phyloP scores from a whole-genome alignment of 2,797 vertebrate genomes.

The Lophotriccus pileatus region DNA sequence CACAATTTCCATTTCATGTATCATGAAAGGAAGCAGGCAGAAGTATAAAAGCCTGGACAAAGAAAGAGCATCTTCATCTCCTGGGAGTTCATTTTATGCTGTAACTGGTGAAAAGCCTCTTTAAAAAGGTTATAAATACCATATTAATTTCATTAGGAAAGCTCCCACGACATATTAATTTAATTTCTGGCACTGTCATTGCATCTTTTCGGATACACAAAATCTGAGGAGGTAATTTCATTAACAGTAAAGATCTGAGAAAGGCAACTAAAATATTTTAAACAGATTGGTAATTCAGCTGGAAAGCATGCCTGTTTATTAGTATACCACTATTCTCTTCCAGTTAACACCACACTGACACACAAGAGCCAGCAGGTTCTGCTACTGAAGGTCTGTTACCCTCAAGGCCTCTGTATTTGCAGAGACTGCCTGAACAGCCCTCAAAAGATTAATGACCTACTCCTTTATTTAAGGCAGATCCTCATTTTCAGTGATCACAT shows the following conservation, averaged over 20 bases:
- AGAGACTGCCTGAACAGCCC: background rate
- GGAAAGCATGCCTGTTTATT: background rate
- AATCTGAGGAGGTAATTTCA: slow-evolving; percentile 1
- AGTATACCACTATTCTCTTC: background rate
- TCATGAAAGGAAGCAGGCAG: background rate
- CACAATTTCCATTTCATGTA: background rate
- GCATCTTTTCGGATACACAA: slow-evolving; percentile 8
- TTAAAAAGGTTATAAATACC: slow-evolving; percentile 40
- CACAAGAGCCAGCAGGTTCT: background rate
- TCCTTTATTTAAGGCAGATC: slow-evolving; percentile 17
- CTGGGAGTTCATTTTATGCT: background rate
- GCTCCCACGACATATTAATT: slow-evolving; percentile 15
- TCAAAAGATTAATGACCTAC: slow-evolving; percentile 19
- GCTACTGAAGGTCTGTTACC: background rate
- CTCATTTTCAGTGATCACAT: background rate
- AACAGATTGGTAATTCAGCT: background rate
- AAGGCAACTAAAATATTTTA: slow-evolving; percentile 1
- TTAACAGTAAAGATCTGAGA: background rate
- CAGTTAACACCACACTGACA: background rate
- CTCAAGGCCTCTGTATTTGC: background rate
- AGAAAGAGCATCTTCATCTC: background rate
- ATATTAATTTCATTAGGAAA: slow-evolving; percentile 54
- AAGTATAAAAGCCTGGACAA: background rate
- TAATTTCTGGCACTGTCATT: background rate
- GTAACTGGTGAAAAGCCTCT: slow-evolving; percentile 24